Evolutionary conservation across 1,140 invertebrate genomes (phyloP).

Genomic region (Plodia interpunctella): DNA sequence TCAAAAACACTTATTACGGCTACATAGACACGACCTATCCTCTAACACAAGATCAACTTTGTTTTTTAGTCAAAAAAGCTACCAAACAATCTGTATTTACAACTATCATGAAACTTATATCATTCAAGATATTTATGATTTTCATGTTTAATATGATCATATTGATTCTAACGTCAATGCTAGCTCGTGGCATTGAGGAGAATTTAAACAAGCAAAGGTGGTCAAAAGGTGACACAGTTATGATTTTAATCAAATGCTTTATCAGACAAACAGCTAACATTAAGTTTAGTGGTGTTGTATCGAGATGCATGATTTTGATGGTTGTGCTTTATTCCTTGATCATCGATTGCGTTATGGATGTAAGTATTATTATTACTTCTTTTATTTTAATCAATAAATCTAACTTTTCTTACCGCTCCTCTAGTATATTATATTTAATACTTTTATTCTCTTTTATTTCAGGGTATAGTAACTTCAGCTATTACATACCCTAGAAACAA

Average conservation of each 20-base stretch:
- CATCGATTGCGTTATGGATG: slow-evolving; percentile 61
- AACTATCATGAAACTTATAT: slow-evolving; percentile 53
- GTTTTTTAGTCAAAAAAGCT: slow-evolving; percentile 60
- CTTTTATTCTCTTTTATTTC: slow-evolving; percentile 28
- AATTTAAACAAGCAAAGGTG: slow-evolving; percentile 35
- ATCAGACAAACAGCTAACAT: slow-evolving; percentile 60
- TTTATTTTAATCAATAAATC: too few species aligned
- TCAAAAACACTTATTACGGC: slow-evolving; percentile 59
- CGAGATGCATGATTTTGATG: slow-evolving; percentile 43
- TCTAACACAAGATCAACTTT: slow-evolving; percentile 52
- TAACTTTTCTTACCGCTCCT: not conserved
- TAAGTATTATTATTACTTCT: slow-evolving; percentile 39
- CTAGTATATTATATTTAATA: not conserved
- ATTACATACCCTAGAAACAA: slow-evolving; percentile 63
- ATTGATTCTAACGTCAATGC: slow-evolving; percentile 41
- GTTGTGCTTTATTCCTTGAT: slow-evolving; percentile 63
- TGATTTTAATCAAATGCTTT: slow-evolving; percentile 63
- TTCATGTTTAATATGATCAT: slow-evolving; percentile 47
- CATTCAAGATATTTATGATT: slow-evolving; percentile 44
- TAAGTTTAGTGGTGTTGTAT: slow-evolving; percentile 51
- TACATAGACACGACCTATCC: slow-evolving; percentile 69
- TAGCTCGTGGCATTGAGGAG: slow-evolving; percentile 41
- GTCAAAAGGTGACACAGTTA: slow-evolving; percentile 35
- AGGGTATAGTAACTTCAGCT: slow-evolving; percentile 64
- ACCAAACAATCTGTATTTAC: slow-evolving; percentile 54